A percentile compares a stretch with the other conserved stretches of the same genome.
Evolutionary conservation across 2,113 vertebrate genomes (phyloP).

Genomic region (Apus apus): DNA sequence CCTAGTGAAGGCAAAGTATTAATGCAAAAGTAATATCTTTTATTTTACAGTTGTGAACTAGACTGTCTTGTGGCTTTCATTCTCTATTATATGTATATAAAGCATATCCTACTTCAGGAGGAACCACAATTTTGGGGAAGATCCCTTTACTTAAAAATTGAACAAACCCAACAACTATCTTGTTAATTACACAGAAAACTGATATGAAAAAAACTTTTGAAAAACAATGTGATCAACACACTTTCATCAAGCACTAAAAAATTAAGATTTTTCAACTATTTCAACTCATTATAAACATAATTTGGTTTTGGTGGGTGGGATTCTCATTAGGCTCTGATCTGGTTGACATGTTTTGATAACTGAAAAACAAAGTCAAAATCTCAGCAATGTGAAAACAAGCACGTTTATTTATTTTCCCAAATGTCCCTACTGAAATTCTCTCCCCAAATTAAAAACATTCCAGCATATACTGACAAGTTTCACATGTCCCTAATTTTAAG

Average conservation of each 20-base stretch:
- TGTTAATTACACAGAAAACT: not conserved
- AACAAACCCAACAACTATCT: not conserved
- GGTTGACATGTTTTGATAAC: not conserved
- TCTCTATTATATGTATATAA: not conserved
- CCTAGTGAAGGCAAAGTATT: not conserved
- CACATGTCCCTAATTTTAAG: not conserved
- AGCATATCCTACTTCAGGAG: not conserved
- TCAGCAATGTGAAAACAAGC: constrained; percentile 4
- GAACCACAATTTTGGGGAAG: not conserved
- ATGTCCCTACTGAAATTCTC: not conserved
- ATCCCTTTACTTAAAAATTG: not conserved
- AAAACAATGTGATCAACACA: not conserved
- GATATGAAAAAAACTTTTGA: not conserved
- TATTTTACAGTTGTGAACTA: not conserved
- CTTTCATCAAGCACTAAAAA: not conserved
- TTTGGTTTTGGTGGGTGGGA: constrained; percentile 17
- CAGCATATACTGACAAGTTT: not conserved
- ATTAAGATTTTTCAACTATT: not conserved
- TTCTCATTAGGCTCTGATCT: constrained; percentile 31
- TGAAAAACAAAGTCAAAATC: constrained; percentile 18
- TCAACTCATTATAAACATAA: constrained; percentile 8
- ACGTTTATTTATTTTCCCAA: constrained; percentile 9
- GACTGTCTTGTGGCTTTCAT: not conserved
- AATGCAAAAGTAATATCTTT: not conserved
- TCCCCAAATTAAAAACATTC: not conserved